Percentiles rank a stretch among this genome's conserved stretches.
Conservation (phyloP, 2,113 vertebrate species). For the Speoplatyrhinus poulsoni region DNA sequence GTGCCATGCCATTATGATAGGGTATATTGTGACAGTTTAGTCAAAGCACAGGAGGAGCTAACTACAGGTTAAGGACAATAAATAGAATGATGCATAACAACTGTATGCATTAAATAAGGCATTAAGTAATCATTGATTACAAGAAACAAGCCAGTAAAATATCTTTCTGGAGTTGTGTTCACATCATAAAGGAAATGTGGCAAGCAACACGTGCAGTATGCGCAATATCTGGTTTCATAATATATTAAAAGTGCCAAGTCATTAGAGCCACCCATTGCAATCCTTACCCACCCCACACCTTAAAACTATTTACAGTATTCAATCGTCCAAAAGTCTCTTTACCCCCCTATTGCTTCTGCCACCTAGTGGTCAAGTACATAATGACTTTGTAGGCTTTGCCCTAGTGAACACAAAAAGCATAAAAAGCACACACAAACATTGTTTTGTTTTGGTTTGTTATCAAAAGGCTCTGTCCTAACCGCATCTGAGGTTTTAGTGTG, state of each 20-base stretch:
- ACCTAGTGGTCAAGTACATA: conserved; percentile 45
- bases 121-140: not conserved
- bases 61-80: not conserved
- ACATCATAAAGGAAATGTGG: not conserved
- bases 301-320: too few relatives aligned
- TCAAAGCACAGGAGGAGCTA: too few relatives aligned
- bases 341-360: conserved; percentile 26
- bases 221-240: too few relatives aligned
- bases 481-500: not conserved
- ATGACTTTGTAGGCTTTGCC: not conserved
- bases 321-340: not conserved
- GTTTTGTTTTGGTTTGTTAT: not conserved
- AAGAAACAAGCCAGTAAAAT: not conserved
- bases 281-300: too few relatives aligned
- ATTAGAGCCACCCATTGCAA: too few relatives aligned
- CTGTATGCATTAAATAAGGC: not conserved
- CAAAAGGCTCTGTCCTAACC: not conserved
- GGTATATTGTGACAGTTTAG: too few relatives aligned
- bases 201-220: too few relatives aligned
- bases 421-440: not conserved
- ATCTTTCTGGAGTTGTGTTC: not conserved
- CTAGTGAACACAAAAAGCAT: not conserved
- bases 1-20: too few relatives aligned
- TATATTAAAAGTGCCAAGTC: too few relatives aligned
- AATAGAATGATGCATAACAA: too few relatives aligned